phyloP scores from a whole-genome alignment of 2,113 vertebrate genomes.

The Sterrhoptilus dennistouni region DNA sequence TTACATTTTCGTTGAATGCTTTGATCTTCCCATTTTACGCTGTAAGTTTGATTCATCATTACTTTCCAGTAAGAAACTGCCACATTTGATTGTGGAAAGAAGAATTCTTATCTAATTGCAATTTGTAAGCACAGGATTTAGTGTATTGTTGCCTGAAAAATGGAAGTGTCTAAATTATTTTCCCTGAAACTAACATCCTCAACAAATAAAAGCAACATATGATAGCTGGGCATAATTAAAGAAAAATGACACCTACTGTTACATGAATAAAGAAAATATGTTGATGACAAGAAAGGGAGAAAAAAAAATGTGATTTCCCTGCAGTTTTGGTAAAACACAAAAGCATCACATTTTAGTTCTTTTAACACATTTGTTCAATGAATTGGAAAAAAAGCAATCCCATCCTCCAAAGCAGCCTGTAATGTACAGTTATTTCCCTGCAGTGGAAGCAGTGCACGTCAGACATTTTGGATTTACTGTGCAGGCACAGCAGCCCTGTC shows the following conservation, averaged over 20 bases:
- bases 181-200: conserved; percentile 74
- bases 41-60: conserved; percentile 63
- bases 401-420: conserved; percentile 17
- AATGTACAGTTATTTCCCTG: conserved; percentile 33
- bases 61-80: conserved; percentile 71
- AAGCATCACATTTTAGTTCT: conserved; percentile 36
- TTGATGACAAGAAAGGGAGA: conserved; percentile 32
- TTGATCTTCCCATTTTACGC: conserved; percentile 63
- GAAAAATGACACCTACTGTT: conserved; percentile 77
- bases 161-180: conserved; percentile 77
- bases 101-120: conserved; percentile 78
- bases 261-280: conserved; percentile 70
- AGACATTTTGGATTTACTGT: conserved; percentile 59
- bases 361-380: conserved; percentile 57
- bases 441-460: conserved; percentile 26
- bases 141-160: conserved; percentile 76
- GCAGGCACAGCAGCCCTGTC: background rate
- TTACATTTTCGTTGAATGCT: conserved; percentile 60
- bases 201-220: conserved; percentile 76
- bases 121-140: conserved; percentile 76
- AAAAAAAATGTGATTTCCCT: background rate
- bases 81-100: conserved; percentile 69
- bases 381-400: conserved; percentile 32
- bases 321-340: conserved; percentile 50
- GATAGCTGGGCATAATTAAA: conserved; percentile 76